Evolutionary conservation across 2,888 invertebrate genomes (phyloP).

Genomic region (Helleia helle): DNA sequence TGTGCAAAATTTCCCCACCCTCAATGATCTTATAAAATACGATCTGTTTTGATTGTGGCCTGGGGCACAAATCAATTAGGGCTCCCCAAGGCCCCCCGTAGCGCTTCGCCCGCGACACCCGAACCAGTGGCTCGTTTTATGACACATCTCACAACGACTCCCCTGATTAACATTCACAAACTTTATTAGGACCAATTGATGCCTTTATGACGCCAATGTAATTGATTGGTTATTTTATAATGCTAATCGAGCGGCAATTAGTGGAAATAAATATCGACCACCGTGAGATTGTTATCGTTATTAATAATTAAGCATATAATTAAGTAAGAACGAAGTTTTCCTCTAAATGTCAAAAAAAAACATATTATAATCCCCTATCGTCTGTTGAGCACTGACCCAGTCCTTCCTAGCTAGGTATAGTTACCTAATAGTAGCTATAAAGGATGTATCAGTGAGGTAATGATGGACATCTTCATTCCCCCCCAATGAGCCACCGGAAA

Average conservation of each 20-base stretch:
- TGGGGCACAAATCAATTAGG: slow-evolving; percentile 75
- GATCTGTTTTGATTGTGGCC: slow-evolving; percentile 76
- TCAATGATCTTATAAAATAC: slow-evolving; percentile 70
- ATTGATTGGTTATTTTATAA: slow-evolving; percentile 38
- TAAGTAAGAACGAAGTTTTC: too few relatives aligned
- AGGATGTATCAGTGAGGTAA: too few relatives aligned
- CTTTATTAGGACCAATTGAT: slow-evolving; percentile 65
- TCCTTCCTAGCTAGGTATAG: too few relatives aligned
- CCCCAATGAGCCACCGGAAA: too few relatives aligned
- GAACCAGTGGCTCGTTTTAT: slow-evolving; percentile 73
- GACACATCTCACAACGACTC: slow-evolving; percentile 66
- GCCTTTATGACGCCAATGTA: slow-evolving; percentile 22
- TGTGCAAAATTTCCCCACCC: slow-evolving; percentile 25
- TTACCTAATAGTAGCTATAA: too few relatives aligned
- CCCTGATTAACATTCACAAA: slow-evolving; percentile 70
- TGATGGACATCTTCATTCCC: too few relatives aligned
- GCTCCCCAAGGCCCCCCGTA: slow-evolving; percentile 51
- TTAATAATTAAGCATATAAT: too few relatives aligned
- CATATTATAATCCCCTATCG: too few relatives aligned
- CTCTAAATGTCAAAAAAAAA: too few relatives aligned
- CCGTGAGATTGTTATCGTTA: too few relatives aligned
- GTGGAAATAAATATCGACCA: background rate
- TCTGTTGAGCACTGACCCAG: too few relatives aligned
- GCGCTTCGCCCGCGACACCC: slow-evolving; percentile 53
- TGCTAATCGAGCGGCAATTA: slow-evolving; percentile 14